Percentiles rank a stretch among this genome's conserved stretches.
These are phyloP conservation scores for Metaphire vulgaris DNA, from an alignment of 1,140 invertebrate species.

Conservation along the genomic window DNA sequence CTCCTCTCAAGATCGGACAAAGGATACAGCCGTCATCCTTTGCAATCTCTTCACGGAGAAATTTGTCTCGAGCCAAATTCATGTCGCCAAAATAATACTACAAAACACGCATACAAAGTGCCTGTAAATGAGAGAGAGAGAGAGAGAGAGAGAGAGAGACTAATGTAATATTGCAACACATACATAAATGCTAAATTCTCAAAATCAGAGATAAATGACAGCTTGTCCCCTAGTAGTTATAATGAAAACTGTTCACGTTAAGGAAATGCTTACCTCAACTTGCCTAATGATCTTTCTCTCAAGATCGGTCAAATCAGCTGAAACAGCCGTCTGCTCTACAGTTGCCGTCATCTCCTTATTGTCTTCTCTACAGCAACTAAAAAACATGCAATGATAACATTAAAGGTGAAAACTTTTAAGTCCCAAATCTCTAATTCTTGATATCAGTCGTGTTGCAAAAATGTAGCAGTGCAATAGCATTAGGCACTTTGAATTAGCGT, in stretches of 20 bases:
- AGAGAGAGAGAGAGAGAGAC: neutral
- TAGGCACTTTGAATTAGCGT: too few relatives aligned
- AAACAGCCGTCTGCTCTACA: conserved; percentile 7
- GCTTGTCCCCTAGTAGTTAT: neutral
- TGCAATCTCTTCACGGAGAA: conserved; percentile 73
- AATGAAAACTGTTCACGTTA: neutral
- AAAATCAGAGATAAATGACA: neutral
- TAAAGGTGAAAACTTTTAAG: too few relatives aligned
- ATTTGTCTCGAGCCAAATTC: conserved; percentile 82
- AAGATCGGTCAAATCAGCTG: neutral
- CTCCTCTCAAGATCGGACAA: too few relatives aligned
- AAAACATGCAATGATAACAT: too few relatives aligned
- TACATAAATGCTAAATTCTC: neutral
- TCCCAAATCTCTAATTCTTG: too few relatives aligned
- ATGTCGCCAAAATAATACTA: conserved; percentile 77
- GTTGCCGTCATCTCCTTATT: too few relatives aligned
- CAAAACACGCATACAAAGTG: conserved; percentile 30
- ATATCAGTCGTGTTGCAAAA: too few relatives aligned
- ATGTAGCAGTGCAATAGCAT: too few relatives aligned
- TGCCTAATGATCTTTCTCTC: conserved; percentile 15
- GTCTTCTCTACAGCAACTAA: too few relatives aligned
- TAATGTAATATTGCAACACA: neutral
- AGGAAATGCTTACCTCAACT: conserved; percentile 5
- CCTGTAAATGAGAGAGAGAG: too few relatives aligned
- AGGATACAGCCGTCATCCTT: conserved; percentile 75